Conservation (phyloP, 2,888 invertebrate species). For the Geotrupes spiniger region DNA sequence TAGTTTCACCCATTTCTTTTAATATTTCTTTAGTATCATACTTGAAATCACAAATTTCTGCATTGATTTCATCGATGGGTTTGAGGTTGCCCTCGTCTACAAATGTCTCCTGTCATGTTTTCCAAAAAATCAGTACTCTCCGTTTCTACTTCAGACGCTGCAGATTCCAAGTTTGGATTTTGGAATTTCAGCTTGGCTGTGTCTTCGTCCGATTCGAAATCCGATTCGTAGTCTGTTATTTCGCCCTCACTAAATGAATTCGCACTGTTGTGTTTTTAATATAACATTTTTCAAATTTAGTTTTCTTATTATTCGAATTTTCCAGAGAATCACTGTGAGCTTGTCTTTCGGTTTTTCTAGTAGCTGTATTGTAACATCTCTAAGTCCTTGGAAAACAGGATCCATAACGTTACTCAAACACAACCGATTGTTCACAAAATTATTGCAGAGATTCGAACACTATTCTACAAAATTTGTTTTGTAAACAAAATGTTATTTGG, state of each 20-base stretch:
- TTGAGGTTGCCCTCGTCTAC: constrained; percentile 12
- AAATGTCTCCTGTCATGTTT: constrained; percentile 39
- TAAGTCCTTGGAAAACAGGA: constrained; percentile 57
- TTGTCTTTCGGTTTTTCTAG: constrained; percentile 44
- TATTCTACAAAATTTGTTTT: constrained; percentile 12
- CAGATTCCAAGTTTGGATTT: constrained; percentile 20
- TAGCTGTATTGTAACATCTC: constrained; percentile 61
- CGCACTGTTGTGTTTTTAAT: constrained; percentile 38
- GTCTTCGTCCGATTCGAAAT: constrained; percentile 50
- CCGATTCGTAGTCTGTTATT: constrained; percentile 46
- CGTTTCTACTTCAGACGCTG: constrained; percentile 19
- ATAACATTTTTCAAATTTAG: constrained; percentile 22
- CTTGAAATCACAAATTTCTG: constrained; percentile 48
- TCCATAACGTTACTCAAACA: constrained; percentile 45
- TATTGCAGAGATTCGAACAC: constrained; percentile 2
- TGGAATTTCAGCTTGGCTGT: constrained; percentile 24
- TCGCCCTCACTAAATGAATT: constrained; percentile 44
- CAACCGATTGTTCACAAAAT: constrained; percentile 17
- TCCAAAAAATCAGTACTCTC: constrained; percentile 36
- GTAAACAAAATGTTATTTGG: constrained; percentile 30
- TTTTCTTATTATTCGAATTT: constrained; percentile 25
- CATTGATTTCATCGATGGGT: constrained; percentile 20
- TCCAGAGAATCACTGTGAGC: constrained; percentile 21
- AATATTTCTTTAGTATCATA: constrained; percentile 62
- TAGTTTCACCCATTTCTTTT: constrained; percentile 60